These are phyloP conservation scores for Aspiorhynchus laticeps DNA, from an alignment of 2,113 vertebrate species.

Conservation along the genomic window DNA sequence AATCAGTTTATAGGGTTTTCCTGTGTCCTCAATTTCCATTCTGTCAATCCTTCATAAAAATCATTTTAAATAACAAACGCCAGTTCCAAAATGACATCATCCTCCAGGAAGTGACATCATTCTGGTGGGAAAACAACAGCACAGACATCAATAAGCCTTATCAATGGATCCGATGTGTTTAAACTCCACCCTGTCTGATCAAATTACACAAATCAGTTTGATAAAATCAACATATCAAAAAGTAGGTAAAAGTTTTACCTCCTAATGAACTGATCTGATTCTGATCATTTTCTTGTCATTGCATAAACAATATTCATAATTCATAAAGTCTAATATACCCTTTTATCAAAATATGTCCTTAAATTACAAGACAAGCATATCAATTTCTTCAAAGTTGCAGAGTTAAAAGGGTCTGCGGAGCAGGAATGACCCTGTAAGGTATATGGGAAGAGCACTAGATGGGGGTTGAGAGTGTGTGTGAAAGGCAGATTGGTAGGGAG, in stretches of 20 bases:
- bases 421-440: not conserved
- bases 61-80: not conserved
- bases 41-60: not conserved
- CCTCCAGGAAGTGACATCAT: not conserved
- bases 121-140: not conserved
- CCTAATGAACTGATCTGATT: too few relatives aligned
- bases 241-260: not conserved
- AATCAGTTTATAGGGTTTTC: not conserved
- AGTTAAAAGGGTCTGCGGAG: not conserved
- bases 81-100: not conserved
- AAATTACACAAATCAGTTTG: not conserved
- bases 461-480: not conserved
- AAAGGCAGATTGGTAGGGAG: slow-evolving; percentile 5
- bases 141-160: not conserved
- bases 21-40: not conserved
- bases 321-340: not conserved
- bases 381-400: not conserved
- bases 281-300: not conserved
- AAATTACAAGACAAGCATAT: not conserved
- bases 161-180: too few relatives aligned
- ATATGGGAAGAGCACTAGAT: not conserved
- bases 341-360: not conserved
- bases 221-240: not conserved
- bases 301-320: not conserved
- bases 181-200: too few relatives aligned